Percentiles rank a stretch among this genome's conserved stretches.
phyloP scores from a whole-genome alignment of 2,113 vertebrate genomes.

The Picathartes gymnocephalus region DNA sequence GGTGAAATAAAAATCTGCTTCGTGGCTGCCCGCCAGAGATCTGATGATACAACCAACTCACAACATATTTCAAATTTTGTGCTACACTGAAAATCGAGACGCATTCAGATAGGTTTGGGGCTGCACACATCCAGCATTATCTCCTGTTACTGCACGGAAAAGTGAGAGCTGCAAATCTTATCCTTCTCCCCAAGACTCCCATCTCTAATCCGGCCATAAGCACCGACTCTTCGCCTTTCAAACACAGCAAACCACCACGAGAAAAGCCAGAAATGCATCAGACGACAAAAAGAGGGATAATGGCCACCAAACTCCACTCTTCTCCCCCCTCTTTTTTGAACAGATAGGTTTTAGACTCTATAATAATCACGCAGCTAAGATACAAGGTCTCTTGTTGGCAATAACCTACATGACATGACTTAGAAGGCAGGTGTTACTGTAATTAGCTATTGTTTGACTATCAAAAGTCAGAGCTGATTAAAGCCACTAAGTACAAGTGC shows the following conservation, averaged over 20 bases:
- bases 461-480: conserved; percentile 99
- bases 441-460: conserved; percentile 99
- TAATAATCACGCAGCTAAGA: conserved; percentile 77
- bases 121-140: background rate
- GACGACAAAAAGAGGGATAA: conserved; percentile 64
- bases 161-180: background rate
- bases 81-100: background rate
- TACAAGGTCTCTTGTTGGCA: conserved; percentile 88
- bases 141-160: background rate
- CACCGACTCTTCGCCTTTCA: conserved; percentile 23
- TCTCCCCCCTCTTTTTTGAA: conserved; percentile 60
- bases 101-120: background rate
- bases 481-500: conserved; percentile 93
- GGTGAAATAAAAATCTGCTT: background rate
- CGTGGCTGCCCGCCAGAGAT: background rate
- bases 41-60: background rate
- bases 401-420: conserved; percentile 86
- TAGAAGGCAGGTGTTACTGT: conserved; percentile 98
- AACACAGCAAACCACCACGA: background rate
- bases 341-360: conserved; percentile 66
- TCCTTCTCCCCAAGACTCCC: background rate
- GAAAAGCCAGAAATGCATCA: conserved; percentile 40
- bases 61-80: background rate
- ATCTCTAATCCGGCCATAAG: background rate
- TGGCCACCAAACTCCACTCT: conserved; percentile 70